Base-by-base conservation (phyloP, 2,113 vertebrate genomes). In the Hemicordylus capensis region DNA sequence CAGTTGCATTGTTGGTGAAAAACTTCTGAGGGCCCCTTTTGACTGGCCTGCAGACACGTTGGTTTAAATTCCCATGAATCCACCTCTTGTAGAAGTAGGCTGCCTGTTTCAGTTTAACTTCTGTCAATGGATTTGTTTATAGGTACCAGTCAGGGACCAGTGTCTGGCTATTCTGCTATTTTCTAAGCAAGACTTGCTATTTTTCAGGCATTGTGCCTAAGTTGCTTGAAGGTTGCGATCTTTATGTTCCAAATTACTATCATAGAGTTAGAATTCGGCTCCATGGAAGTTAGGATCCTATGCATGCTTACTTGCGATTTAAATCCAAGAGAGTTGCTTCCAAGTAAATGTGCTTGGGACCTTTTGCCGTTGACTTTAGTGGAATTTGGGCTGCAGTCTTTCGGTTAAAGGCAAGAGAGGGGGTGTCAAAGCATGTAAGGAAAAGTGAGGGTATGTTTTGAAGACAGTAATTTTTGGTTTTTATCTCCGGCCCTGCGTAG, bases 1-100 rank as follows among this genome's bases (percentile, higher is more conserved):
- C 85, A 51, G 81, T 82, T 90, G 81, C 83, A 80, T 76, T 93
- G 91, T 86, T 93, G 91, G 85, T 83, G 78, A 80, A 83, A 54
- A 91, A 82, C 67, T 92, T 91, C 42, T 17, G 17, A 24, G 37
- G 26, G 58, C 87, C 91, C 91, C 88, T 89, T 84, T 92, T 11
- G 58, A 1, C 81, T 34, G 46, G 74, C 63, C 54, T 81, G 70
- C 90, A 76, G 0, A 1, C 78, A 74, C 54, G 26, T 39, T 88
- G 34, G 89, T 85, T 90, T 54, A 90, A 87, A 90, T 87, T 78
- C 10, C 22, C 6, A 0, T 58, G 91, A 88, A 86, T 83, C 64
- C 51, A 12, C 17, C 39, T 84, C 15, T 58, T 69, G 88, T 34
- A 73, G 74, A 76, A 88, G 63, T 87, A 20, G 39, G 28, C 17